Evolutionary conservation across 2,888 invertebrate species (phyloP).

Genomic region (Phymatocera aterrima): DNA sequence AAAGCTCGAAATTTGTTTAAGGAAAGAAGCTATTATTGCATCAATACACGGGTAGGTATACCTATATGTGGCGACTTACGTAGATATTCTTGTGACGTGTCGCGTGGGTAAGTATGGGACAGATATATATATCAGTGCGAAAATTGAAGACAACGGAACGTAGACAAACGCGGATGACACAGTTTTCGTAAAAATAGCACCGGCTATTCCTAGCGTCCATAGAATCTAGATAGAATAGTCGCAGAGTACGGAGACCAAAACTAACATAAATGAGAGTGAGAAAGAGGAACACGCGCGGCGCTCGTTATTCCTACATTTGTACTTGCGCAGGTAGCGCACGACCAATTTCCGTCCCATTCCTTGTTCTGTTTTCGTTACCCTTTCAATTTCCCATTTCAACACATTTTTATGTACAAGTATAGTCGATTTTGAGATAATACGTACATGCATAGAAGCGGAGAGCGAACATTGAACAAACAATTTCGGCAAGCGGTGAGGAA

Average conservation of each 20-base stretch:
- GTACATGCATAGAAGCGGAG: no score
- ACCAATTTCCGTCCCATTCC: no score
- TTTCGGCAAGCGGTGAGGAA: no score
- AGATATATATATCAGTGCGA: background rate
- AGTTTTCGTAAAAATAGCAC: conserved; percentile 57
- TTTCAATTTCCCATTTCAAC: no score
- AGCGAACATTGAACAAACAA: no score
- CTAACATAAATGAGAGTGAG: background rate
- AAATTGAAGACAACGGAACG: conserved; percentile 32
- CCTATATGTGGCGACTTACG: background rate
- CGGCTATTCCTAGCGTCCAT: conserved; percentile 55
- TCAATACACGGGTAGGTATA: background rate
- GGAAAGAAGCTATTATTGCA: no score
- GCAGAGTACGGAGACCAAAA: conserved; percentile 24
- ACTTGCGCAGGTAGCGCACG: no score
- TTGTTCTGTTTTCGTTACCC: no score
- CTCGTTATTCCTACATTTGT: background rate
- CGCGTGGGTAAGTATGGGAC: background rate
- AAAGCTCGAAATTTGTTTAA: background rate
- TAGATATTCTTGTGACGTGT: background rate
- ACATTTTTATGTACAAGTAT: no score
- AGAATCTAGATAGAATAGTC: conserved; percentile 41
- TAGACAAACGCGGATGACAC: conserved; percentile 49
- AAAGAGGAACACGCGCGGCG: background rate
- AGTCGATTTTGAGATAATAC: no score